Evolutionary conservation across 1,140 invertebrate species (phyloP).

Genomic region (Polypedilum vanderplanki): DNA sequence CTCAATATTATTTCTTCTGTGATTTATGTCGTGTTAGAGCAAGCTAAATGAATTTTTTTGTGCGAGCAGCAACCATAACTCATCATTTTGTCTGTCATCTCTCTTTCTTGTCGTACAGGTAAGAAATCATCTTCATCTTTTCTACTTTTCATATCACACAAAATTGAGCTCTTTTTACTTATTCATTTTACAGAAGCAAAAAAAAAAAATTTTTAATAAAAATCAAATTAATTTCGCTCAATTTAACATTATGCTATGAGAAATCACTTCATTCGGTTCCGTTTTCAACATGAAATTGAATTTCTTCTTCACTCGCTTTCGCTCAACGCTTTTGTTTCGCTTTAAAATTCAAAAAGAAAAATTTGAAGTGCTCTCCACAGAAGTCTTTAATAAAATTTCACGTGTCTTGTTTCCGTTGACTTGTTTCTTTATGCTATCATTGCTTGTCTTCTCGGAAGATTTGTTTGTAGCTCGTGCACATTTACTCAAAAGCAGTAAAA

Average conservation of each 20-base stretch:
- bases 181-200: background rate
- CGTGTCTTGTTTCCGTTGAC: conserved; percentile 16
- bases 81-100: conserved; percentile 11
- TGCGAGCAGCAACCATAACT: background rate
- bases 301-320: background rate
- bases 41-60: background rate
- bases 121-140: background rate
- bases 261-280: conserved; percentile 20
- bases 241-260: conserved; percentile 11
- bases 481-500: background rate
- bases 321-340: too few species aligned
- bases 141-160: background rate
- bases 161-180: background rate
- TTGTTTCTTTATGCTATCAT: background rate
- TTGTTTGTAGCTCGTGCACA: background rate
- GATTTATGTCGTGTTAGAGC: background rate
- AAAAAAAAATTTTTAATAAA: conserved; percentile 10
- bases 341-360: conserved; percentile 9
- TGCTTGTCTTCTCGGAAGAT: background rate
- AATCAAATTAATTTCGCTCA: conserved; percentile 28
- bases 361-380: background rate
- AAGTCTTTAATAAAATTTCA: conserved; percentile 23
- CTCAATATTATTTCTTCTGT: background rate
- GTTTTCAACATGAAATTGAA: conserved; percentile 12
- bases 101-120: background rate